Percentiles rank a stretch among this genome's conserved stretches.
These are phyloP conservation scores for Pseudomyrmex sp. DNA, from an alignment of 1,140 invertebrate genomes.

Conservation along the genomic window DNA sequence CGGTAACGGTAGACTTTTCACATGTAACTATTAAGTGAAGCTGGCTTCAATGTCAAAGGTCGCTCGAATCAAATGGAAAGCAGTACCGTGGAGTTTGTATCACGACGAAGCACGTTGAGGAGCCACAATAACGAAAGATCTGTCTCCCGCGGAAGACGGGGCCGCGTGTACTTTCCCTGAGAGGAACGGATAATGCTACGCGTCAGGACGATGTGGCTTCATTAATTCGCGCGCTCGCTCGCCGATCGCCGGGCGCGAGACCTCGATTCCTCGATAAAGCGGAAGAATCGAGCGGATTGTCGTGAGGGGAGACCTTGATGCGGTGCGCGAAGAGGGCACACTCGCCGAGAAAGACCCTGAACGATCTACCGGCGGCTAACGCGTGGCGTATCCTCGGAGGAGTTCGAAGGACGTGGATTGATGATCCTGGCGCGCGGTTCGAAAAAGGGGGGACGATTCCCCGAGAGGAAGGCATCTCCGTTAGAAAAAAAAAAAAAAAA, in stretches of 20 bases:
- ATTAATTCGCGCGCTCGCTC: constrained; percentile 27
- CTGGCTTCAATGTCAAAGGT: constrained; percentile 24
- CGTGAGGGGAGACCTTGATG: constrained; percentile 15
- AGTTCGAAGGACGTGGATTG: constrained; percentile 72
- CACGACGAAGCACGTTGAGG: not conserved
- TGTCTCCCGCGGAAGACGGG: not conserved
- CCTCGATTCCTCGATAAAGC: constrained; percentile 14
- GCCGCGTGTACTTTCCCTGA: constrained; percentile 10
- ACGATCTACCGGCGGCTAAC: constrained; percentile 28
- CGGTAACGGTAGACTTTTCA: constrained; percentile 45
- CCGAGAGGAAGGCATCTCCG: not conserved
- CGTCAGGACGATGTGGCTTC: constrained; percentile 25
- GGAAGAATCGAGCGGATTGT: constrained; percentile 38
- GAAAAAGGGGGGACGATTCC: not conserved
- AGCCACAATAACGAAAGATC: constrained; percentile 24
- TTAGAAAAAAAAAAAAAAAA: not conserved
- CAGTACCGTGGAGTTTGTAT: not conserved
- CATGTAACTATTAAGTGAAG: constrained; percentile 23
- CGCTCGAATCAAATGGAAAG: not conserved
- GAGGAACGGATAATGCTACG: constrained; percentile 24
- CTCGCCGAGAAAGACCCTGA: constrained; percentile 34
- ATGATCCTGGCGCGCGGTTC: constrained; percentile 67
- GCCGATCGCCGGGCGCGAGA: constrained; percentile 34
- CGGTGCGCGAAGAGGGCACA: constrained; percentile 8
- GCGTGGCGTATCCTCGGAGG: constrained; percentile 52